Conservation (phyloP, 2,888 invertebrate species). For the Noctuana brunneofusca region DNA sequence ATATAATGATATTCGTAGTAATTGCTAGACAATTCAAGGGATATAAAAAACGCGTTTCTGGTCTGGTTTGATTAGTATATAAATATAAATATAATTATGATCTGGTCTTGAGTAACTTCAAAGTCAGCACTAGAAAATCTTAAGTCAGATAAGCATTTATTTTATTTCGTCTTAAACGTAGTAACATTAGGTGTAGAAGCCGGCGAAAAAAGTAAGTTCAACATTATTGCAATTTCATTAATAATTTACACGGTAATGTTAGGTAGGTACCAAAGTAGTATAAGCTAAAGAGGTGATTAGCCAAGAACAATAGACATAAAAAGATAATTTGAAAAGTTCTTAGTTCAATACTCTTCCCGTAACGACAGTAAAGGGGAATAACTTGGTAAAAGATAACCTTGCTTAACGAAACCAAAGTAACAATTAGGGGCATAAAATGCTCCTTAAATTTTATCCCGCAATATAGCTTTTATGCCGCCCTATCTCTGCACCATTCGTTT, state of each 20-base stretch:
- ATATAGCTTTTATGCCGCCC: slow-evolving; percentile 28
- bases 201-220: background rate
- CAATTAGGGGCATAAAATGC: slow-evolving; percentile 29
- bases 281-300: slow-evolving; percentile 29
- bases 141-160: too few relatives aligned
- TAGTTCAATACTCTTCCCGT: slow-evolving; percentile 24
- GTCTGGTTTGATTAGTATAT: too few relatives aligned
- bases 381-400: slow-evolving; percentile 35
- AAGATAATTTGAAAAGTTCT: slow-evolving; percentile 33
- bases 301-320: slow-evolving; percentile 30
- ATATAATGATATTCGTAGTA: too few relatives aligned
- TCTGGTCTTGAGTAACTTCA: background rate
- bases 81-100: too few relatives aligned
- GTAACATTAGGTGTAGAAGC: background rate
- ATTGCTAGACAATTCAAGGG: too few relatives aligned
- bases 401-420: slow-evolving; percentile 27
- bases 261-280: slow-evolving; percentile 7
- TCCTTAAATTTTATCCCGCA: slow-evolving; percentile 19
- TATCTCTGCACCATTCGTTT: slow-evolving; percentile 26
- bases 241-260: slow-evolving; percentile 10
- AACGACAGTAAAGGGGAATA: slow-evolving; percentile 25
- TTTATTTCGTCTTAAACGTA: background rate
- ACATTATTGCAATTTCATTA: slow-evolving; percentile 13
- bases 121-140: too few relatives aligned
- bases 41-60: too few relatives aligned